A percentile compares a stretch with the other conserved stretches of the same genome.
phyloP scores from a whole-genome alignment of 2,797 vertebrate genomes.

The Micropoecilia bifurca region DNA sequence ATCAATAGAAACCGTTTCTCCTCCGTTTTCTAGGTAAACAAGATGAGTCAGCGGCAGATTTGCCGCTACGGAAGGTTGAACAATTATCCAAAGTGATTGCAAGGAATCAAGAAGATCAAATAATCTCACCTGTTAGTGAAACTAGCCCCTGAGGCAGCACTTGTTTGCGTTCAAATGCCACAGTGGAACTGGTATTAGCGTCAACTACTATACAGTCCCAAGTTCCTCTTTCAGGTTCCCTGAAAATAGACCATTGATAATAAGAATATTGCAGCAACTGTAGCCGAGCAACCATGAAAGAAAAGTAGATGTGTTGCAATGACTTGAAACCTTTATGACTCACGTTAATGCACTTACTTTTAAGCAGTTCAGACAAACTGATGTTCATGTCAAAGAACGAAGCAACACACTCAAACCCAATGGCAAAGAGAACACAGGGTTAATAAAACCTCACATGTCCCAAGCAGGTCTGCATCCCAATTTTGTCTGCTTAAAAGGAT shows the following conservation, averaged over 20 bases:
- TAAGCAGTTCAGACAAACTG: slow-evolving; percentile 33
- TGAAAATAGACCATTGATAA: slow-evolving; percentile 58
- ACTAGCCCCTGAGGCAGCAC: slow-evolving; percentile 21
- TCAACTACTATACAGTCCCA: slow-evolving; percentile 36
- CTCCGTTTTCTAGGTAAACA: slow-evolving; percentile 48
- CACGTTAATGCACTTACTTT: slow-evolving; percentile 33
- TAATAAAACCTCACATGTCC: slow-evolving; percentile 24
- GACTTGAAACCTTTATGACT: slow-evolving; percentile 38
- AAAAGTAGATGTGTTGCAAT: slow-evolving; percentile 23
- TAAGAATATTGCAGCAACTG: slow-evolving; percentile 46
- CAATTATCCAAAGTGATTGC: slow-evolving; percentile 15
- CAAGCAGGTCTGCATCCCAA: slow-evolving; percentile 43
- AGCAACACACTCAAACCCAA: slow-evolving; percentile 14
- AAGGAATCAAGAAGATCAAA: slow-evolving; percentile 15
- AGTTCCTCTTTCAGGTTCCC: slow-evolving; percentile 74
- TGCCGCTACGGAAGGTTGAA: slow-evolving; percentile 22
- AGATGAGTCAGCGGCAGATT: slow-evolving; percentile 22
- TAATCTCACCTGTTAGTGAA: slow-evolving; percentile 37
- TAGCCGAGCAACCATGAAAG: slow-evolving; percentile 39
- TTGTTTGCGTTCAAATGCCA: slow-evolving; percentile 37
- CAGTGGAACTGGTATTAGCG: slow-evolving; percentile 26
- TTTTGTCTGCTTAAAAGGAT: slow-evolving; percentile 60
- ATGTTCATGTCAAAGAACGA: slow-evolving; percentile 10
- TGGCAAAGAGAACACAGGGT: slow-evolving; percentile 9
- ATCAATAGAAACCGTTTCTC: slow-evolving; percentile 54